Evolutionary conservation across 2,797 vertebrate genomes (phyloP), one percentile per base, ranked within the genome.

Genomic region (Liasis olivaceus): DNA sequence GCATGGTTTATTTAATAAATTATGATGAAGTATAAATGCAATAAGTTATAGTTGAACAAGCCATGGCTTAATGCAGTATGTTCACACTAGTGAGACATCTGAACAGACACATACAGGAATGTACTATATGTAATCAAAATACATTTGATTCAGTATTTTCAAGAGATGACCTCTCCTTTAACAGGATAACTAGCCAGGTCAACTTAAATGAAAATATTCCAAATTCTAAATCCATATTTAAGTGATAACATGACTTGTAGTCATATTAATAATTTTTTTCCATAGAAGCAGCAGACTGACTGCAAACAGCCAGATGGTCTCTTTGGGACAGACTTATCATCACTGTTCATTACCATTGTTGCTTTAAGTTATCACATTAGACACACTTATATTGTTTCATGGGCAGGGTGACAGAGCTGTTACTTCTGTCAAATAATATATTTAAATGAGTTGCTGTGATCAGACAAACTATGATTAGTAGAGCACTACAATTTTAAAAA

Each of bases 131-230:
- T 69, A 69, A 42, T 36, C 88, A 89, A 88, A 85, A 92, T 60
- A 51, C 13, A 14, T 31, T 3, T 4, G 12, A 0, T 0, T 8
- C 87, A 89, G 0, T 51, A 12, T 56, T n/a, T 88, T 24, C 22
- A 69, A 14, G 28, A 88, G 60, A 17, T 91, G 0, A 60, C 2
- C 14, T 6, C 0, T 59, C 2, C 66, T 91, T 69, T 69, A 20
- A 59, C 90, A 90, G 7, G 6, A 85, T 58, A 14, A 17, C 31
- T 87, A 90, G 31, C 64, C 17, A 5, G 92, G 31, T 0, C 8
- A 90, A 59, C 24, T 85, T 54, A 69, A 92, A 60, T 59, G 12
- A 42, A 11, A 56, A 15, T 28, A 47, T 7, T 56, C 47, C 11
- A 3, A 93, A 51, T 1, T 0, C 86, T 0, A 90, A 14, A 0